These are phyloP conservation scores for Boleophthalmus pectinirostris DNA, from an alignment of 2,113 vertebrate genomes.

Conservation along the genomic window DNA sequence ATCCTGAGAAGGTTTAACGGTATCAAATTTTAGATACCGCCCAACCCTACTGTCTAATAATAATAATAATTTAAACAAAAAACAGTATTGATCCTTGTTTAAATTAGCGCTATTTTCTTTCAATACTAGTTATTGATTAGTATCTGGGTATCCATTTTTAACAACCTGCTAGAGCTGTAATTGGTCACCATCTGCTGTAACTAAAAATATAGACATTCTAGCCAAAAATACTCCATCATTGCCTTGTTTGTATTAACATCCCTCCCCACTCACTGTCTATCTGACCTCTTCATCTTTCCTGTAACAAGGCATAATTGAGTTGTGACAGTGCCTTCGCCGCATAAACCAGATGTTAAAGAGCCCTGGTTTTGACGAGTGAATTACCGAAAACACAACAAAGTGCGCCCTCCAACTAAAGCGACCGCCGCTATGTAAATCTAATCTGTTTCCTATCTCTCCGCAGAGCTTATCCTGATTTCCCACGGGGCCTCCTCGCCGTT, in stretches of 20 bases:
- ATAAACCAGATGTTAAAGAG: not conserved
- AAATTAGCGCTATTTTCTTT: too few species aligned
- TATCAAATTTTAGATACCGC: too few species aligned
- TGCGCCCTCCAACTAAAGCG: not conserved
- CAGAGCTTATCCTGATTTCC: not conserved
- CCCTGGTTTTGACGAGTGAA: not conserved
- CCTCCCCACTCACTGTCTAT: not conserved
- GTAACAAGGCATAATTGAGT: not conserved
- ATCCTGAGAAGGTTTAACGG: too few species aligned
- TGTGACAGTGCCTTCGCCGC: not conserved
- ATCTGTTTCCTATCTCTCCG: not conserved
- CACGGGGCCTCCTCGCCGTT: not conserved
- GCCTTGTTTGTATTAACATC: not conserved
- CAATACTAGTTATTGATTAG: too few species aligned
- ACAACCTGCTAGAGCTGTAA: too few species aligned
- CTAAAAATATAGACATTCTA: not conserved
- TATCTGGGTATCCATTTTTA: too few species aligned
- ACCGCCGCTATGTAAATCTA: constrained; percentile 1
- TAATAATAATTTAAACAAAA: too few species aligned
- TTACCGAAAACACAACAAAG: constrained; percentile 7
- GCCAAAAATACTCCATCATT: not conserved
- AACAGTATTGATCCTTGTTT: too few species aligned
- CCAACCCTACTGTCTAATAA: too few species aligned
- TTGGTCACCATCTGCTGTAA: not conserved
- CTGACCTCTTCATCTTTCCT: constrained; percentile 3